These are phyloP conservation scores for Carassius carassius DNA, from an alignment of 2,113 vertebrate species.

Conservation along the genomic window DNA sequence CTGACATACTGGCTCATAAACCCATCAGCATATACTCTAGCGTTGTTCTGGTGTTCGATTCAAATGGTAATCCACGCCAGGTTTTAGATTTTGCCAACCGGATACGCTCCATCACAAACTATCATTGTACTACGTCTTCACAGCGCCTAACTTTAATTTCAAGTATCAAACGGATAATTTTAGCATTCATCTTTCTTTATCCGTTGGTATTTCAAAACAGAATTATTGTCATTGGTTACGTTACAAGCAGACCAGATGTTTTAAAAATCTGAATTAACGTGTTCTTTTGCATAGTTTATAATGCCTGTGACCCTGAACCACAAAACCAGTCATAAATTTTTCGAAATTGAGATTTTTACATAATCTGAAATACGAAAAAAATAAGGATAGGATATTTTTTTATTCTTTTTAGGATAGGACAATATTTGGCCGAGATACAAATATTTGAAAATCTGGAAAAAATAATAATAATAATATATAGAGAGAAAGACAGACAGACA, in stretches of 20 bases:
- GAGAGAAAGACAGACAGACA: too few species aligned
- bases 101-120: slow-evolving; percentile 29
- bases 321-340: too few species aligned
- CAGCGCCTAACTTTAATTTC: not conserved
- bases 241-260: not conserved
- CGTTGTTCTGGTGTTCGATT: not conserved
- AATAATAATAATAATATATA: too few species aligned
- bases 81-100: slow-evolving; percentile 35
- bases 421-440: too few species aligned
- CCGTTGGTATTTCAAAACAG: not conserved
- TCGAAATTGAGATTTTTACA: too few species aligned
- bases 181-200: not conserved
- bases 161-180: not conserved
- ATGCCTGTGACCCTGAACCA: too few species aligned
- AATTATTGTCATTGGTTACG: not conserved
- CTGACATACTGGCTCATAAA: not conserved
- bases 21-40: not conserved
- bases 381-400: too few species aligned
- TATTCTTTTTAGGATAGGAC: too few species aligned
- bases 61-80: not conserved
- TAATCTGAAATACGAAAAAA: too few species aligned
- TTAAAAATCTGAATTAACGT: not conserved
- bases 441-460: too few species aligned
- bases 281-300: not conserved
- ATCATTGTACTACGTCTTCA: slow-evolving; percentile 1